Base-by-base conservation (phyloP, 2,888 invertebrate genomes). In the Saturnia japonica region DNA sequence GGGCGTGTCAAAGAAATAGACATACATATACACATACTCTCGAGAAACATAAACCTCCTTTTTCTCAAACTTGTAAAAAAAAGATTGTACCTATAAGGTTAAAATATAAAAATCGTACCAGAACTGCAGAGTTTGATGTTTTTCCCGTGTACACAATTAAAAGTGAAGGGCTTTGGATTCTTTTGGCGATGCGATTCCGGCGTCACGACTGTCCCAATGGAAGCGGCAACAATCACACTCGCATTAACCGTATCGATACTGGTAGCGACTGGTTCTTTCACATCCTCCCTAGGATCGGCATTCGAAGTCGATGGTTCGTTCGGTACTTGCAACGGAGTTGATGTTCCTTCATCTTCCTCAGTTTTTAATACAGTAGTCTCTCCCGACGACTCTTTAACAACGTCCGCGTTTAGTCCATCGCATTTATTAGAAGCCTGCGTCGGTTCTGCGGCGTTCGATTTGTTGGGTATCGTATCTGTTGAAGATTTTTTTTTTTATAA, bases 71-170 rank as follows among this genome's bases (percentile, higher is more conserved):
- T n/a, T n/a, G n/a, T n/a, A n/a, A n/a, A n/a, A n/a, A n/a, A n/a
- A n/a, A n/a, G n/a, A n/a, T n/a, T n/a, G n/a, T n/a, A n/a, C n/a
- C n/a, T n/a, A n/a, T n/a, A n/a, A n/a, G n/a, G n/a, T n/a, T 34
- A 34, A 34, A 34, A 34, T 6, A 34, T 54, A 54, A 22, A 11
- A 54, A 22, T 68, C 60, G 70, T 75, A 77, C 93, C 90, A 72
- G 92, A 93, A 73, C 92, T 92, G 74, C 88, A 89, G 9, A 97
- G 92, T 75, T 95, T 95, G 57, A 98, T 95, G 88, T 99, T 98
- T 77, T 96, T 95, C 0, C 98, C 98, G 82, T 97, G 97, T 78
- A 97, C 95, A 77, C 97, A 97, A 80, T 97, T 96, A 83, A 97
- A 97, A 67, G 96, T 97, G 78, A 96, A 97, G 1, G 93, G 94